Evolutionary conservation across 2,888 invertebrate genomes (phyloP).

Genomic region (Amphipyra berbera): DNA sequence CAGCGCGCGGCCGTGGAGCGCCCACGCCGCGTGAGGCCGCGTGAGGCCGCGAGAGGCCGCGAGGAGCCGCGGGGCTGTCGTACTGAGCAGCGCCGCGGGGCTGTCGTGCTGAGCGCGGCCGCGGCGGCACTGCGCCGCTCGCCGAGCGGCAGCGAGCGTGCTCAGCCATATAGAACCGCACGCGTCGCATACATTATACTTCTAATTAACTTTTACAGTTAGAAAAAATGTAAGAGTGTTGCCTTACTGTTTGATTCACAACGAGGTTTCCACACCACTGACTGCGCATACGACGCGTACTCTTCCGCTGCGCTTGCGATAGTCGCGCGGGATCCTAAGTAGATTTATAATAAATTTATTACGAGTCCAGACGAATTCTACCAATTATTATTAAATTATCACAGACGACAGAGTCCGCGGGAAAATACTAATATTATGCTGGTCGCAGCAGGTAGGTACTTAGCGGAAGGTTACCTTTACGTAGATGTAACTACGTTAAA

Average conservation of each 20-base stretch:
- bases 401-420: no score
- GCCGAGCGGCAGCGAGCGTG: constrained; percentile 55
- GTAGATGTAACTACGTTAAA: no score
- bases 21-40: constrained; percentile 39
- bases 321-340: constrained; percentile 6
- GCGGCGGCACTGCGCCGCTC: constrained; percentile 50
- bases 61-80: constrained; percentile 35
- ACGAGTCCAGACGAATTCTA: no score
- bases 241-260: constrained; percentile 73
- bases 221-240: constrained; percentile 75
- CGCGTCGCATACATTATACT: constrained; percentile 78
- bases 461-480: no score
- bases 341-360: background rate
- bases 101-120: constrained; percentile 52
- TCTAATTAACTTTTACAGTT: constrained; percentile 84
- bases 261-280: constrained; percentile 78
- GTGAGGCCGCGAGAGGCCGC: constrained; percentile 38
- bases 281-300: constrained; percentile 54
- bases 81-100: constrained; percentile 45
- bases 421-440: no score
- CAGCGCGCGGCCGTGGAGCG: constrained; percentile 15
- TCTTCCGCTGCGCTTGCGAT: constrained; percentile 33
- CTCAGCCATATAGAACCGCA: constrained; percentile 76
- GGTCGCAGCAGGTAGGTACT: no score
- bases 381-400: no score